A percentile compares a stretch with the other conserved stretches of the same genome.
Evolutionary conservation across 1,140 invertebrate genomes (phyloP).

Genomic region (Mycetomoellerius zeteki): DNA sequence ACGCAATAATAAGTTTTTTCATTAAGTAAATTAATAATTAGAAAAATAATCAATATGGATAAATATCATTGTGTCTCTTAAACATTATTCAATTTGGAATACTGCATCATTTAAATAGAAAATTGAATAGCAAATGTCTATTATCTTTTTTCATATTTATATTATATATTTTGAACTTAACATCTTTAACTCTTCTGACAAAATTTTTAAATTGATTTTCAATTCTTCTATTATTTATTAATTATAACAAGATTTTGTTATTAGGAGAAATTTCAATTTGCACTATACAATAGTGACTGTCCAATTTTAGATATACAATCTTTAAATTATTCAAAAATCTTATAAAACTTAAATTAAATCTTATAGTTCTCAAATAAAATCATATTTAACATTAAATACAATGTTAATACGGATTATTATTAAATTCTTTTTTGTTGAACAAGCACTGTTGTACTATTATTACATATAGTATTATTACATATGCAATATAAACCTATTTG

Average conservation of each 20-base stretch:
- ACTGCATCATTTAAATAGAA: neutral
- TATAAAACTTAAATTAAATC: conserved; percentile 8
- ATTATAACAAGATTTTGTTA: conserved; percentile 11
- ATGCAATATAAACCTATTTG: conserved; percentile 33
- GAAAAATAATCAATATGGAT: neutral
- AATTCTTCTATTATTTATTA: neutral
- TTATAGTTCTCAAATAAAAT: neutral
- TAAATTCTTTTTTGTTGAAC: neutral
- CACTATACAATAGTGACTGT: neutral
- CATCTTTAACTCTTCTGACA: neutral
- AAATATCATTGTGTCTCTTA: conserved; percentile 1
- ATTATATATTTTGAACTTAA: neutral
- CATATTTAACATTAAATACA: neutral
- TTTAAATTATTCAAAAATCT: conserved; percentile 9
- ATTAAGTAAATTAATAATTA: neutral
- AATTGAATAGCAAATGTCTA: neutral
- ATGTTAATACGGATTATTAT: neutral
- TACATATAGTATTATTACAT: neutral
- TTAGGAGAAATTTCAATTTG: neutral
- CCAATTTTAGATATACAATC: neutral
- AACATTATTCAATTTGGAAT: neutral
- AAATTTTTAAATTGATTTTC: neutral
- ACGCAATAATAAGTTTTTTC: neutral
- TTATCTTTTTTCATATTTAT: neutral
- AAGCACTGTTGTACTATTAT: conserved; percentile 43